Conservation (phyloP, 1,140 invertebrate genomes). For the Matsumurasca onukii region DNA sequence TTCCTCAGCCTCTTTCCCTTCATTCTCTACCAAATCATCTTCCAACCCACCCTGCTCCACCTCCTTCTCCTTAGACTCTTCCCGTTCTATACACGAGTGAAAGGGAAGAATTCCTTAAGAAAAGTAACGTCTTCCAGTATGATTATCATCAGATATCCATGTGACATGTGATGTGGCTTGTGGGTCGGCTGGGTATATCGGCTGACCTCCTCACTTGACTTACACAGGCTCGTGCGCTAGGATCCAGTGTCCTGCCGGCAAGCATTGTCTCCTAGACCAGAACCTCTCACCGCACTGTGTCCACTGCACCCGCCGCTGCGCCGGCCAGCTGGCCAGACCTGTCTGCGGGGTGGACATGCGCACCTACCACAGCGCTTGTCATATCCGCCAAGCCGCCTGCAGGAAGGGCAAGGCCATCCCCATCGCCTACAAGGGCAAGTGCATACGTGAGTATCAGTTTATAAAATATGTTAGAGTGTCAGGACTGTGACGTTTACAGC, state of each 20-base stretch:
- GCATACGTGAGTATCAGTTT: constrained; percentile 63
- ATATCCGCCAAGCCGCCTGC: constrained; percentile 81
- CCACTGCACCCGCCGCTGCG: constrained; percentile 69
- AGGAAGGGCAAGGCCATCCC: constrained; percentile 76
- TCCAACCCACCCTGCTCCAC: no score
- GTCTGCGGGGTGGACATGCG: constrained; percentile 86
- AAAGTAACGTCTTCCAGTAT: no score
- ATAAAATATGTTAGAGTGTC: no score
- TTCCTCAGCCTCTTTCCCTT: background rate
- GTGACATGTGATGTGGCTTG: no score
- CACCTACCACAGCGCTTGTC: constrained; percentile 84
- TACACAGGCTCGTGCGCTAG: constrained; percentile 71
- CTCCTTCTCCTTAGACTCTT: no score
- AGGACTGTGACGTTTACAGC: no score
- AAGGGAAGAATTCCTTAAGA: no score
- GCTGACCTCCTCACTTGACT: no score
- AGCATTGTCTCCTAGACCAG: constrained; percentile 83
- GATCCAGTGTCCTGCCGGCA: constrained; percentile 75
- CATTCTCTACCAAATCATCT: background rate
- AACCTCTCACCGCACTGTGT: constrained; percentile 83
- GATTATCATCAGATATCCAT: no score
- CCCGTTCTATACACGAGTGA: no score
- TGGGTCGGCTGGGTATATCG: no score
- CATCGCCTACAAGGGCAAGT: constrained; percentile 82
- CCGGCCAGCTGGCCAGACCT: constrained; percentile 52